These are phyloP conservation scores for Dicyrtoma fusca DNA, from an alignment of 2,888 invertebrate genomes.

Conservation along the genomic window DNA sequence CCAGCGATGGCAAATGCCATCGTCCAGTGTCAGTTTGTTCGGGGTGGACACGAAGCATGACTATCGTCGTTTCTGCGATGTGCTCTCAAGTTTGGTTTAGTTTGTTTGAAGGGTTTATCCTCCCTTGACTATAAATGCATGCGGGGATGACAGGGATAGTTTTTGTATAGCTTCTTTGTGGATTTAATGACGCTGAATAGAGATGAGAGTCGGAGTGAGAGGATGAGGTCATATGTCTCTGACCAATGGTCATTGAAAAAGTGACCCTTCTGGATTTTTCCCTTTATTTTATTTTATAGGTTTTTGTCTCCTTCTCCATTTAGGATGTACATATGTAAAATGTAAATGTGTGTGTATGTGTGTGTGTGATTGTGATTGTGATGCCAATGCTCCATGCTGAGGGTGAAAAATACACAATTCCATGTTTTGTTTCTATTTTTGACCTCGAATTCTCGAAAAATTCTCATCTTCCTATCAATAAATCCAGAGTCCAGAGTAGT, in stretches of 20 bases:
- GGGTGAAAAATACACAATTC: slow-evolving; percentile 39
- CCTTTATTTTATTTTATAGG: slow-evolving; percentile 36
- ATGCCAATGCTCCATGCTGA: slow-evolving; percentile 18
- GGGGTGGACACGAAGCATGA: too few relatives aligned
- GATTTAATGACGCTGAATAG: slow-evolving; percentile 34
- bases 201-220: slow-evolving; percentile 45
- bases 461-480: neutral
- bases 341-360: neutral
- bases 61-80: too few relatives aligned
- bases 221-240: slow-evolving; percentile 45
- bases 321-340: too few relatives aligned
- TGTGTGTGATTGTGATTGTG: neutral
- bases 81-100: too few relatives aligned
- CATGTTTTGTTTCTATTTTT: slow-evolving; percentile 54
- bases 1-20: neutral
- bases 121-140: slow-evolving; percentile 3
- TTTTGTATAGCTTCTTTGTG: slow-evolving; percentile 24
- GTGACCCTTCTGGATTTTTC: slow-evolving; percentile 34
- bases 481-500: neutral
- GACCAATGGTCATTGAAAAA: slow-evolving; percentile 46
- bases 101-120: too few relatives aligned
- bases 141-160: neutral
- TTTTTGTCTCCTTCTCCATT: slow-evolving; percentile 10
- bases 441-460: slow-evolving; percentile 51
- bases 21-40: too few relatives aligned